phyloP scores from a whole-genome alignment of 2,113 vertebrate species.

The Hemiprocne comata region DNA sequence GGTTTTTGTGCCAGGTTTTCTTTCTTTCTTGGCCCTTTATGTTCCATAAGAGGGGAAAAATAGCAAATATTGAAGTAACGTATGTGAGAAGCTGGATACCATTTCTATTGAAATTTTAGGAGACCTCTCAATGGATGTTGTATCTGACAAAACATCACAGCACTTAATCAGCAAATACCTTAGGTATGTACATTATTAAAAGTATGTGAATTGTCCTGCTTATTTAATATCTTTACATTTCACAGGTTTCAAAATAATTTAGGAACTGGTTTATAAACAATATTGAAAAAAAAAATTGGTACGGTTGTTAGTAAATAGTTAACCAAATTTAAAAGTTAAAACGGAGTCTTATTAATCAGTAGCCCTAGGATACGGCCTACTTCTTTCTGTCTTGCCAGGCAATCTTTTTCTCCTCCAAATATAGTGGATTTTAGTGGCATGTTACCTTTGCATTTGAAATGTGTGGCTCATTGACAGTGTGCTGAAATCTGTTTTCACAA shows the following conservation, averaged over 20 bases:
- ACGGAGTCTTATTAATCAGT: background rate
- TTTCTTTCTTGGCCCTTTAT: background rate
- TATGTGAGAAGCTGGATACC: background rate
- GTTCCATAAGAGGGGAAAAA: fast-evolving
- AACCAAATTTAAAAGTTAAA: background rate
- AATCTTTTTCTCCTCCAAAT: background rate
- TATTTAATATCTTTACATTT: background rate
- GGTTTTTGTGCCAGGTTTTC: background rate
- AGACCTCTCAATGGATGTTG: background rate
- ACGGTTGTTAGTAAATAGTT: background rate
- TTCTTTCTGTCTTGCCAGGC: background rate
- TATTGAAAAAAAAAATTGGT: background rate
- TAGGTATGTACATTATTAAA: background rate
- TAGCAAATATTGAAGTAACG: background rate
- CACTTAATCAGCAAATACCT: background rate
- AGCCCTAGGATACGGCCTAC: background rate
- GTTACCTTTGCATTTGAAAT: background rate
- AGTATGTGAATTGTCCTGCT: background rate
- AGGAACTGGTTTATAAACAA: background rate
- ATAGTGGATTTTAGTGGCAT: background rate
- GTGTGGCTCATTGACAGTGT: background rate
- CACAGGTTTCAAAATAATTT: background rate
- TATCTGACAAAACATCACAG: background rate
- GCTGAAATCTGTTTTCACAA: background rate
- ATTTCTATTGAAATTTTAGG: background rate